phyloP scores from a whole-genome alignment of 2,888 invertebrate genomes.

The Drosophila longiperda region DNA sequence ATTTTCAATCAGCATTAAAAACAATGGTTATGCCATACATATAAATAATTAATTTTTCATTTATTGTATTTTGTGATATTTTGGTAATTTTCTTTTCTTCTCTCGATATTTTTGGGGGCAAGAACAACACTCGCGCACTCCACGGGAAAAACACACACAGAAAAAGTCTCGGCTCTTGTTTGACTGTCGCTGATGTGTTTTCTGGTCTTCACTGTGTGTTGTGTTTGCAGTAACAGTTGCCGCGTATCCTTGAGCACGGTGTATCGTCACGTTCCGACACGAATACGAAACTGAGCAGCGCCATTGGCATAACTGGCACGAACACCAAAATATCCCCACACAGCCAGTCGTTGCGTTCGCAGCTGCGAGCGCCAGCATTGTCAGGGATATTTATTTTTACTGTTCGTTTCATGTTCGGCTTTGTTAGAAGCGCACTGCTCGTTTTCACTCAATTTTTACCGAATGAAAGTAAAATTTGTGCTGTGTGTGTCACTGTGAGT shows the following conservation, averaged over 20 bases:
- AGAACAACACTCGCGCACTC: conserved; percentile 34
- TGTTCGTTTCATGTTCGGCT: conserved; percentile 25
- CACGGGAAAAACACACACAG: conserved; percentile 16
- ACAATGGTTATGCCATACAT: conserved; percentile 37
- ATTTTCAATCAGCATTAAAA: conserved; percentile 68
- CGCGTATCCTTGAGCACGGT: conserved; percentile 82
- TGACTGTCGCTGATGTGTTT: conserved; percentile 20
- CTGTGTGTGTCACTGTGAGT: conserved; percentile 10
- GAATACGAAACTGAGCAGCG: conserved; percentile 85
- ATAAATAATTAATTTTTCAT: conserved; percentile 77
- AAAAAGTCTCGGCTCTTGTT: conserved; percentile 35
- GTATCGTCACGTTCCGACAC: conserved; percentile 85
- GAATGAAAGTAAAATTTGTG: conserved; percentile 77
- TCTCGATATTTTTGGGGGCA: conserved; percentile 44
- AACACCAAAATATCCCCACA: conserved; percentile 69
- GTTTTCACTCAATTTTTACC: conserved; percentile 74
- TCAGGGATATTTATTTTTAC: conserved; percentile 62
- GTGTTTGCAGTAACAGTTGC: conserved; percentile 28
- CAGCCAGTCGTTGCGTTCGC: conserved; percentile 50
- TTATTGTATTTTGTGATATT: conserved; percentile 66
- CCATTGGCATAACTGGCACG: conserved; percentile 77
- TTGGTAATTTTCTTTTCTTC: conserved; percentile 8
- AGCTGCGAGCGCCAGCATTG: conserved; percentile 21
- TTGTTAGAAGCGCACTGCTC: conserved; percentile 30
- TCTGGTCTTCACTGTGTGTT: conserved; percentile 12